A percentile compares a stretch with the other conserved stretches of the same genome.
Conservation (phyloP, 2,888 invertebrate species). For the Diplolepis rosae region DNA sequence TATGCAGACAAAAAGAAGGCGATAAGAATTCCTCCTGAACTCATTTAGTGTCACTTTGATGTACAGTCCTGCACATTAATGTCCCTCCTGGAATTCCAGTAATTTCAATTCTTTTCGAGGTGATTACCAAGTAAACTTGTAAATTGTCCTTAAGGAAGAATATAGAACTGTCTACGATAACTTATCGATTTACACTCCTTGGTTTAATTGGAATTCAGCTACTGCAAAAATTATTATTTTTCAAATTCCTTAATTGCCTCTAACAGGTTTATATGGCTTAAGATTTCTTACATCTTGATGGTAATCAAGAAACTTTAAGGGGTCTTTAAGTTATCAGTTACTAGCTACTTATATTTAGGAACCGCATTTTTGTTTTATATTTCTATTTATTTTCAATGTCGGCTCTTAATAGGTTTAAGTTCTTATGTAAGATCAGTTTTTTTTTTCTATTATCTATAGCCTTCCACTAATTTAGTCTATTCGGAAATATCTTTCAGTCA, state of each 20-base stretch:
- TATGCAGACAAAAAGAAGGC: not conserved
- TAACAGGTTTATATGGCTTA: not conserved
- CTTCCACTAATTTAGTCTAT: not conserved
- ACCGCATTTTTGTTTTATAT: not conserved
- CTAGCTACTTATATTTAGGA: not conserved
- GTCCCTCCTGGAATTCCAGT: not conserved
- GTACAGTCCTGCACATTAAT: not conserved
- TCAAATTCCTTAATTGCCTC: not conserved
- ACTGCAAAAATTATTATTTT: not conserved
- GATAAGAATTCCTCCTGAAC: slow-evolving; percentile 5
- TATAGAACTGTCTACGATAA: not conserved
- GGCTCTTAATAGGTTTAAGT: too few species aligned
- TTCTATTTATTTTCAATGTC: too few species aligned
- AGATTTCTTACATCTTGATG: not conserved
- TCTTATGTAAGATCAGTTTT: too few species aligned
- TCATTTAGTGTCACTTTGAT: slow-evolving; percentile 14
- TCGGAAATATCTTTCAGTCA: too few species aligned
- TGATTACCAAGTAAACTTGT: slow-evolving; percentile 17
- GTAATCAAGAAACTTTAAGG: not conserved
- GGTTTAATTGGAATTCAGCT: not conserved
- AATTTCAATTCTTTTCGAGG: slow-evolving; percentile 9
- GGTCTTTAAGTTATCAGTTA: not conserved
- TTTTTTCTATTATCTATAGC: too few species aligned
- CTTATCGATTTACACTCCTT: slow-evolving; percentile 11
- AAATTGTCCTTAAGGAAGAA: not conserved